Base-by-base conservation (phyloP, 2,888 invertebrate species). In the Pyrrhosoma nymphula region DNA sequence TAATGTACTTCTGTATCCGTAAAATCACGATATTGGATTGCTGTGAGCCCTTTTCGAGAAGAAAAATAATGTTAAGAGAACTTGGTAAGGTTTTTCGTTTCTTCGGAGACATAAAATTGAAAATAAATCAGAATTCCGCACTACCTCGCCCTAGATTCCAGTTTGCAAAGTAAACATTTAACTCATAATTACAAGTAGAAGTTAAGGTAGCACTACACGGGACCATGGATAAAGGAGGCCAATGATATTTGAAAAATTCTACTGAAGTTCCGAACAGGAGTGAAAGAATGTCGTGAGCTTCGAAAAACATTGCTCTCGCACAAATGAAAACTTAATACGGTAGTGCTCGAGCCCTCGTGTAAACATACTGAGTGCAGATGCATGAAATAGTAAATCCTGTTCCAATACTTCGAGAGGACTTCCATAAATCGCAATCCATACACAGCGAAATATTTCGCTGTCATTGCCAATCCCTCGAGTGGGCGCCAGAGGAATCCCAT, bases 361-460 rank as follows among this genome's bases (percentile, higher is more conserved):
- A n/a, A 35, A 18, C 35, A 12, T 35, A 82, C 82, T 16, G 4
- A 26, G 82, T 12, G 35, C 6, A 26, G 82, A 82, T 35, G 82
- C 14, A 75, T 69, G 8, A 69, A 55, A 75, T 39, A 12, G 26
- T 14, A 75, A 75, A 75, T 93, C 55, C 69, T 75, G 0, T 69
- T 63, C 69, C 93, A 39, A 93, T 75, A 93, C 47, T 69, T 93
- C 55, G 16, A 69, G 3, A 26, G n/a, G n/a, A 69, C 47, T 93
- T 47, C 47, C 35, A 47, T 69, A 55, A 93, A 69, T 93, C 75
- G 69, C 69, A 47, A 93, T 14, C 26, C 26, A n/a, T 55, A 3
- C 23, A 3, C 14, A 56, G 89, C 4, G 26, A 89, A 47, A 23
- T 55, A 30, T 35, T 4, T 23, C 18, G 63, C 91, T 91, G 91